Evolutionary conservation across 2,797 vertebrate genomes (phyloP).

Genomic region (Oreochromis grahami): DNA sequence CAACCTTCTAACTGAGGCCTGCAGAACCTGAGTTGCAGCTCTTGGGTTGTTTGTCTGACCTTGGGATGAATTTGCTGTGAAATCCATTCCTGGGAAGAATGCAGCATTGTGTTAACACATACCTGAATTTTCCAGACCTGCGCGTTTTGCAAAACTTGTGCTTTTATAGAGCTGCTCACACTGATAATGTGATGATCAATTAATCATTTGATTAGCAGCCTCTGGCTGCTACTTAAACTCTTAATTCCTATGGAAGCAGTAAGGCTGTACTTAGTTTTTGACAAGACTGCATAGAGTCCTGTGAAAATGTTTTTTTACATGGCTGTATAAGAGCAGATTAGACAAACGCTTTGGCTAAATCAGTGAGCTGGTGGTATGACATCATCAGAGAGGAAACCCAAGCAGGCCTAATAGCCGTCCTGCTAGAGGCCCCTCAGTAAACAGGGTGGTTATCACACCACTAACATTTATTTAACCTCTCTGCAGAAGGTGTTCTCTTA

Average conservation of each 20-base stretch:
- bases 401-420: conserved; percentile 71
- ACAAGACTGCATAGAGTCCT: not conserved
- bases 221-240: not conserved
- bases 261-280: not conserved
- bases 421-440: conserved; percentile 82
- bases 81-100: not conserved
- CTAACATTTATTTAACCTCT: conserved; percentile 99
- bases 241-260: not conserved
- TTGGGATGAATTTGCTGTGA: not conserved
- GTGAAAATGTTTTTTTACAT: not conserved
- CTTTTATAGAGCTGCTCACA: not conserved
- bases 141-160: not conserved
- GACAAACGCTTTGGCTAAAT: not conserved
- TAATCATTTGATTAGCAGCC: not conserved
- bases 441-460: conserved; percentile 97
- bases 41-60: not conserved
- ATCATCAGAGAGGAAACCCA: conserved; percentile 71
- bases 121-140: not conserved
- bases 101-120: not conserved
- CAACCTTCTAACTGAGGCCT: not conserved
- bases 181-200: not conserved
- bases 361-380: conserved; percentile 40
- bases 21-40: not conserved
- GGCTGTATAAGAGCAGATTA: not conserved
- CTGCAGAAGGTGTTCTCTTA: conserved; percentile 79